Percentiles rank a stretch among this genome's conserved stretches.
Conservation (phyloP, 2,888 invertebrate species). For the Agrotis clavis region DNA sequence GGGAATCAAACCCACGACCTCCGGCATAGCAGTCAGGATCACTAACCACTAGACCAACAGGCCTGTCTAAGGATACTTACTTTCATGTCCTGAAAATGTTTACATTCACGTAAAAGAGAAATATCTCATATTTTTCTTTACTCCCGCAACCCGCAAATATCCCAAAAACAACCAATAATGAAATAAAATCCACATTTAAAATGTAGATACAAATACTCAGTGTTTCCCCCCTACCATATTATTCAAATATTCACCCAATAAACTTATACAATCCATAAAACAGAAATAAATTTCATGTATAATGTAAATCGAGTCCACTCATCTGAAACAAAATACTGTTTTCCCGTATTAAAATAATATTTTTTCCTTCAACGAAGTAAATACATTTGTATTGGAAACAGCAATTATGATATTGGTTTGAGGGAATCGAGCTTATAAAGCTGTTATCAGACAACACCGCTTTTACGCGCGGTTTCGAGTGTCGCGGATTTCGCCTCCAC, state of each 20-base stretch:
- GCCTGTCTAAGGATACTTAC: no score
- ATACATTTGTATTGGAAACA: constrained; percentile 32
- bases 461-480: no score
- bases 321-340: constrained; percentile 23
- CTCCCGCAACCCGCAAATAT: not conserved
- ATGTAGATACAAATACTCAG: not conserved
- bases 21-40: no score
- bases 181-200: not conserved
- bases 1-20: no score
- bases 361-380: constrained; percentile 28
- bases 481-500: no score
- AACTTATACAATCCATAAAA: constrained; percentile 16
- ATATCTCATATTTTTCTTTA: not conserved
- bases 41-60: no score
- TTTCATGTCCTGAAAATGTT: not conserved
- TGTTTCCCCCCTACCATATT: not conserved
- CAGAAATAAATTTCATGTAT: constrained; percentile 8
- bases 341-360: not conserved
- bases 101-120: no score
- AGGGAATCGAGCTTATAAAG: not conserved
- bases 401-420: constrained; percentile 30
- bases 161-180: not conserved
- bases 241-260: constrained; percentile 18
- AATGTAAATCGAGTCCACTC: constrained; percentile 15
- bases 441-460: no score